Evolutionary conservation across 2,797 vertebrate species (phyloP).

Genomic region (Dromococcyx pavoninus): DNA sequence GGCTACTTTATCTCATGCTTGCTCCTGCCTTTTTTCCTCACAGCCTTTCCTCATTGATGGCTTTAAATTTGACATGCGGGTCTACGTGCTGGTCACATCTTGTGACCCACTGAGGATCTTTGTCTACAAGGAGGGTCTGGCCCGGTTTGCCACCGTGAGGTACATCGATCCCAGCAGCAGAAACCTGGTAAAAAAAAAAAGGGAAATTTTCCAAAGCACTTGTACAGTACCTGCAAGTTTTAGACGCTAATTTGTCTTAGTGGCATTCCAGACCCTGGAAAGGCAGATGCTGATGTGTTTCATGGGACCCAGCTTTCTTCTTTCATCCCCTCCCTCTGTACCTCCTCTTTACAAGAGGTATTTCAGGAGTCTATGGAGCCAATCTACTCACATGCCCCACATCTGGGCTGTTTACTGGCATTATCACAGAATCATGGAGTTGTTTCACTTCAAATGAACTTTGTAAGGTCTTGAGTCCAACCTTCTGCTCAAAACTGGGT

Average conservation of each 20-base stretch:
- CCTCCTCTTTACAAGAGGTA: neutral
- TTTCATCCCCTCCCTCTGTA: neutral
- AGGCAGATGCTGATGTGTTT: neutral
- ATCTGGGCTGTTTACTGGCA: neutral
- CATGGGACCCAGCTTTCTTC: neutral
- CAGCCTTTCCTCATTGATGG: conserved; percentile 82
- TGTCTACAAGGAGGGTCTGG: conserved; percentile 80
- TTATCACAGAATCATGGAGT: neutral
- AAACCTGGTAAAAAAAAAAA: conserved; percentile 75
- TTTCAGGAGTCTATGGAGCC: neutral
- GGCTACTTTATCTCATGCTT: neutral
- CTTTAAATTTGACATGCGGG: conserved; percentile 81
- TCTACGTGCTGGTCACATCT: conserved; percentile 80
- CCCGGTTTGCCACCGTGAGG: conserved; percentile 79
- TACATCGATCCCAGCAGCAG: conserved; percentile 74
- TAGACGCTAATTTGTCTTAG: neutral
- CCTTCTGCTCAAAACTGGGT: neutral
- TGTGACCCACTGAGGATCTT: conserved; percentile 81
- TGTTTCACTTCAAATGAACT: neutral
- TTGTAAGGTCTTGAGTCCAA: neutral
- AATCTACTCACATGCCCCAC: neutral
- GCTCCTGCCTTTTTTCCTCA: neutral
- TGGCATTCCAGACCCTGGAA: neutral
- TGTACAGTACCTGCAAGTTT: neutral
- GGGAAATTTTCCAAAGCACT: neutral